Base-by-base conservation (phyloP, 2,113 vertebrate genomes). In the Podarcis cretensis region DNA sequence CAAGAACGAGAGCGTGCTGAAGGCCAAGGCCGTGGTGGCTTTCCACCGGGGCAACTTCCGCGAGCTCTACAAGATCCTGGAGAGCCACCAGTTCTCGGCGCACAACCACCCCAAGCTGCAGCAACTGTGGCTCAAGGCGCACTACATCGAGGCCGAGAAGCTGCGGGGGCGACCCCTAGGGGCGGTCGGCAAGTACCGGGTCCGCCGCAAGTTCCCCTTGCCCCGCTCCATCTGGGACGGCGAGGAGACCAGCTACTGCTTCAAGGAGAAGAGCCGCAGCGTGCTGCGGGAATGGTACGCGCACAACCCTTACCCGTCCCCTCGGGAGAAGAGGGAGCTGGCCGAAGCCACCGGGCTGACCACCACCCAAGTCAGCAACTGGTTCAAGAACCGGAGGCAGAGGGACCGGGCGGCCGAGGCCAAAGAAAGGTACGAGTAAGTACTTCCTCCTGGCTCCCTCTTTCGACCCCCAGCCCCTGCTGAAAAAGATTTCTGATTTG, bases 161-260 rank as follows among this genome's bases (percentile, higher is more conserved):
- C 97, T 98, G 91, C 95, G 98, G 80, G 98, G 98, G 92, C 97
- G 98, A 79, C 98, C 98, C 89, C 97, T 98, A 89, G 98, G 98
- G 57, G 98, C 99, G 0, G 99, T 99, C 80, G 99, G 99, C 93
- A 99, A 99, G 94, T 99, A 99, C 96, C 97, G 99, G 83, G 99
- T 99, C 83, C 97, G 99, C 87, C 98, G 99, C 97, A 99, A 99
- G 98, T 99, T 99, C 96, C 99, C 99, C 66, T 93, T 99, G 95
- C 99, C 99, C 68, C 98, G 99, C 94, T 98, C 99, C 40, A 99
- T 99, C 95, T 99, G 99, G 99, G 99, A 99, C 97, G 99, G 99
- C 86, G 99, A 99, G 94, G 99, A 99, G 96, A 99, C 99, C 89
- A 99, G 99, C 96, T 99, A 99, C 95, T 99, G 99, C 97, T 99